Evolutionary conservation across 2,797 vertebrate genomes (phyloP), one percentile per base, ranked within the genome.

Genomic region (Silurus aristotelis): DNA sequence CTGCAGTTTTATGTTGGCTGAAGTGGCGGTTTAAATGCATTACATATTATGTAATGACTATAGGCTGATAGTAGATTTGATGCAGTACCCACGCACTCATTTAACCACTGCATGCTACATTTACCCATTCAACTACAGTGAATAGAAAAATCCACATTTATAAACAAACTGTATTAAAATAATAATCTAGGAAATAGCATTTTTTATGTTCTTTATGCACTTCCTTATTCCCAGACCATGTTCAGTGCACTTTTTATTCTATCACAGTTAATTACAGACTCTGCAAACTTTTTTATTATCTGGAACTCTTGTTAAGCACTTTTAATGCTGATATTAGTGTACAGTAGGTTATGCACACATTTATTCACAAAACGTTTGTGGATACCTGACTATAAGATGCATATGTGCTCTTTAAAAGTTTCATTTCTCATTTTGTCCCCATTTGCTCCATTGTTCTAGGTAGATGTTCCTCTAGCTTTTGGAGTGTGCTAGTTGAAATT

Each of bases 231-330:
- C 9, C 27, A 78, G 58, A 14, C 31, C 20, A 46, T n/a, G 19
- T 63, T 46, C n/a, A 43, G 43, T 61, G 31, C 2, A 25, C 60
- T 82, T 84, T 75, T 83, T 83, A 82, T 25, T 83, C 66, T 70
- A 83, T 83, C 58, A 78, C 86, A 83, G 84, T 85, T 83, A 84
- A 88, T 85, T 83, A 87, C 60, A 75, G 77, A 78, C 83, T 86
- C 76, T 85, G 66, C 78, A 84, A 90, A 80, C 83, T 80, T 60
- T 25, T 3, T 60, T 2, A 38, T 38, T 81, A 83, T 86, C 70
- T 56, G n/a, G 86, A 86, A 76, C 82, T 12, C 77, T 66, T 4
- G 25, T 46, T 27, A 64, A 83, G 46, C 67, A 43, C 12, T 81
- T 86, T 83, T n/a, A 46, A 46, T 64, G 60, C 12, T 79, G 76